Conservation (phyloP, 2,113 vertebrate species). For the Syngnathoides biaculeatus region DNA sequence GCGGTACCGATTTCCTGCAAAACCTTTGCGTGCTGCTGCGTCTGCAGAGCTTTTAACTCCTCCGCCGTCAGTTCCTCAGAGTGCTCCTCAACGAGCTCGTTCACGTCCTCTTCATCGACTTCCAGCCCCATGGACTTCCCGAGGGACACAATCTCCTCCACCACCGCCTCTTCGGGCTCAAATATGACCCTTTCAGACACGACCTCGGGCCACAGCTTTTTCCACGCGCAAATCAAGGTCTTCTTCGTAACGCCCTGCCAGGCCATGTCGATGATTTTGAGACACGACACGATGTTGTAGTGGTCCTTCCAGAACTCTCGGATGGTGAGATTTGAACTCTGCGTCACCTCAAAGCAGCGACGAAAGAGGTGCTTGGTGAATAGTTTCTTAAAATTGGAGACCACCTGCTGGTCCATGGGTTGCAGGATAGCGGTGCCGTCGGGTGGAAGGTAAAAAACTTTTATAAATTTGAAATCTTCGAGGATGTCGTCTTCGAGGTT, state of each 20-base stretch:
- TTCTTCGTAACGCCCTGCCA: not conserved
- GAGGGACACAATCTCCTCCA: not conserved
- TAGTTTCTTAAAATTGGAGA: slow-evolving; percentile 1
- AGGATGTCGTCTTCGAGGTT: slow-evolving; percentile 2
- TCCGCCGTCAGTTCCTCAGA: not conserved
- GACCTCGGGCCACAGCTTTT: slow-evolving; percentile 4
- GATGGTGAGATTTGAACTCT: not conserved
- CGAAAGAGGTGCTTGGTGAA: slow-evolving; percentile 4
- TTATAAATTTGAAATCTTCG: slow-evolving; percentile 4
- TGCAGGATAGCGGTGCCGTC: not conserved
- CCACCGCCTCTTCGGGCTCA: not conserved
- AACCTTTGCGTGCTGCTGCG: slow-evolving; percentile 1
- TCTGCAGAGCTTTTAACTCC: slow-evolving; percentile 1
- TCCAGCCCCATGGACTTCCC: slow-evolving; percentile 7
- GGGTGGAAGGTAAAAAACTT: slow-evolving; percentile 2
- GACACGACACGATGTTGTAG: not conserved
- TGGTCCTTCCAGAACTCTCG: slow-evolving; percentile 8
- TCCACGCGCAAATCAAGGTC: slow-evolving; percentile 2
- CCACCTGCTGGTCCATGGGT: slow-evolving; percentile 5
- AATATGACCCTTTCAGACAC: not conserved
- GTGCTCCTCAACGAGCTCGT: not conserved
- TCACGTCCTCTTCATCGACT: not conserved
- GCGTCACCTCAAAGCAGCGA: not conserved
- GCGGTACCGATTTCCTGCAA: not conserved
- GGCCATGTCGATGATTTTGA: slow-evolving; percentile 2